Base-by-base conservation (phyloP, 1,140 invertebrate species). In the Megathymus violae region DNA sequence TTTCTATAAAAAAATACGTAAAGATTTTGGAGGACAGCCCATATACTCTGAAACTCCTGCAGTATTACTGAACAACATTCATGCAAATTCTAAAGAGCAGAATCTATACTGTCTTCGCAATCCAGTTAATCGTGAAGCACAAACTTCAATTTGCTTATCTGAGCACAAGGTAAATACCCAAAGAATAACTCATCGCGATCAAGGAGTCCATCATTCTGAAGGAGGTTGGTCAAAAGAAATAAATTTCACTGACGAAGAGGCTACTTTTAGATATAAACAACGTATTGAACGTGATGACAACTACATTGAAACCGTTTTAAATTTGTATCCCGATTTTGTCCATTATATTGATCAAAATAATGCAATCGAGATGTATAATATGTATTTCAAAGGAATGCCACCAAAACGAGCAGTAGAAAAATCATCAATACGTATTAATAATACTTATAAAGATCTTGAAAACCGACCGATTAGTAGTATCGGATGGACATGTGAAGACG, bases 161-260 rank as follows among this genome's bases (percentile, higher is more conserved):
- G 77, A 92, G 43, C 93, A 94, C 68, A 92, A 94, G 80, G 93
- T 94, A 66, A 93, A 93, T 59, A 93, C 93, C 4, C 76, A 87
- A 60, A 75, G 95, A 71, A 95, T 95, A 60, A 95, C 95, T 54
- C 95, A 94, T 74, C 94, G 94, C 62, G 93, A 94, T 62, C 87
- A 92, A 14, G 95, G 96, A 0, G 95, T 97, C 76, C 95, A 96
- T 67, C 98, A 99, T 81, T 93, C 94, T 9, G 98, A 99, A 92
- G 98, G 98, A 31, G 98, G 98, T 0, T 99, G 98, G 98, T 97
- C 98, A 0, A 98, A 98, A 92, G 98, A 99, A 73, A 94, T 99
- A 44, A 97, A 97, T 79, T 94, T 94, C 72, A 91, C 93, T 13
- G 98, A 99, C 82, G 93, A 95, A 17, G 98, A 99, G 88, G 95